phyloP scores from a whole-genome alignment of 2,888 invertebrate species.

The Acleris emargana region DNA sequence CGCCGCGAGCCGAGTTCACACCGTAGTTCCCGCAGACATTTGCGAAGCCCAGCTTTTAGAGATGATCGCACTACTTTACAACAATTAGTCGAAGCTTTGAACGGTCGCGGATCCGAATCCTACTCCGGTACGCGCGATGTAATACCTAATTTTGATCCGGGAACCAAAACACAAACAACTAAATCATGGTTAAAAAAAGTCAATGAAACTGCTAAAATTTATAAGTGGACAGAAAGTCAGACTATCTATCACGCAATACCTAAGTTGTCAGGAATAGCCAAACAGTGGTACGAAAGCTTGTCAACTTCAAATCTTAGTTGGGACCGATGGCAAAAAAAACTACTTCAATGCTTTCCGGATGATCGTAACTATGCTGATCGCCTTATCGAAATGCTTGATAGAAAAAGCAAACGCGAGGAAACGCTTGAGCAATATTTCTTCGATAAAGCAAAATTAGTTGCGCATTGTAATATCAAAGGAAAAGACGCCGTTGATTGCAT shows the following conservation, averaged over 20 bases:
- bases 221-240: constrained; percentile 12
- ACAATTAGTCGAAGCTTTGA: constrained; percentile 1
- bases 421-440: constrained; percentile 27
- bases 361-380: constrained; percentile 14
- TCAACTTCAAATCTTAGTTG: constrained; percentile 4
- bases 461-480: constrained; percentile 33
- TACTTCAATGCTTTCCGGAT: constrained; percentile 6
- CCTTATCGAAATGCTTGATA: constrained; percentile 13
- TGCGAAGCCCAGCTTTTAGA: constrained; percentile 8
- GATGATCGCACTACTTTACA: constrained; percentile 8
- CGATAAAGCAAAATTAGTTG: constrained; percentile 36
- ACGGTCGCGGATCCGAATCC: not conserved
- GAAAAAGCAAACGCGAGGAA: constrained; percentile 10
- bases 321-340: constrained; percentile 12
- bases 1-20: not conserved
- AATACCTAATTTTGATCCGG: constrained; percentile 15
- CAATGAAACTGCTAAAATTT: constrained; percentile 8
- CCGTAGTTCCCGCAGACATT: constrained; percentile 12
- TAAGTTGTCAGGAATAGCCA: constrained; percentile 7
- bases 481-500: constrained; percentile 41
- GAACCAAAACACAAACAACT: constrained; percentile 6
- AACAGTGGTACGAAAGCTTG: constrained; percentile 12
- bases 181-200: constrained; percentile 12
- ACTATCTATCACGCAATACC: constrained; percentile 13
- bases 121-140: constrained; percentile 2